Evolutionary conservation across 2,888 invertebrate species (phyloP), one percentile per base, ranked within the genome.

Genomic region (Disparrhopalites patrizii): DNA sequence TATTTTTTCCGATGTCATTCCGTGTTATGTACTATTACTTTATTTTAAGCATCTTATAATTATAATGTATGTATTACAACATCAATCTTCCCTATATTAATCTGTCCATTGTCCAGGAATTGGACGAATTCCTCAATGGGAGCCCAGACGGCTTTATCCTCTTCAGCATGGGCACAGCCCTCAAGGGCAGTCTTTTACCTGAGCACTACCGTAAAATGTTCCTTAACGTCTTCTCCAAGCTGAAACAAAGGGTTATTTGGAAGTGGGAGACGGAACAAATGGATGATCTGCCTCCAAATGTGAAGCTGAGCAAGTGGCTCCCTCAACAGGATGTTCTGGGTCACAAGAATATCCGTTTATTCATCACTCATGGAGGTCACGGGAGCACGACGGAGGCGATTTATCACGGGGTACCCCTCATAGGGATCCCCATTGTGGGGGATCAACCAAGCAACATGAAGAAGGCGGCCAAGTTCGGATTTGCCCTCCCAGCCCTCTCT

Each of bases 141-240:
- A 50, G 54, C 58, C 84, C 88, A 0, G 79, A 86, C 43, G 91
- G 91, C 3, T 91, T 91, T 77, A 86, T 91, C 64, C 90, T 87
- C 78, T 88, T 91, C 13, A 90, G 90, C 36, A 90, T 91, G 90
- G 91, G 91, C 0, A 90, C 91, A 0, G 89, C 90, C 1, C 89
- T 91, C 0, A 85, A 86, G 73, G 89, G 90, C 0, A 86, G 86
- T 25, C 88, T 87, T 74, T 90, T 91, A 90, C 90, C 91, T 0
- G 84, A 88, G 58, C 83, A 87, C 3, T 82, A 87, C 0, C 84
- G 89, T 62, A 83, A 84, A 33, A 82, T 88, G 76, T 83, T 92
- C 61, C 83, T 90, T 18, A 83, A 86, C 36, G 90, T 89, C 0
- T 85, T 92, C 75, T 85, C 87, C 0, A 85, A 86, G 27, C 79